Evolutionary conservation across 2,113 vertebrate genomes (phyloP).

Genomic region (Elephantulus edwardii): DNA sequence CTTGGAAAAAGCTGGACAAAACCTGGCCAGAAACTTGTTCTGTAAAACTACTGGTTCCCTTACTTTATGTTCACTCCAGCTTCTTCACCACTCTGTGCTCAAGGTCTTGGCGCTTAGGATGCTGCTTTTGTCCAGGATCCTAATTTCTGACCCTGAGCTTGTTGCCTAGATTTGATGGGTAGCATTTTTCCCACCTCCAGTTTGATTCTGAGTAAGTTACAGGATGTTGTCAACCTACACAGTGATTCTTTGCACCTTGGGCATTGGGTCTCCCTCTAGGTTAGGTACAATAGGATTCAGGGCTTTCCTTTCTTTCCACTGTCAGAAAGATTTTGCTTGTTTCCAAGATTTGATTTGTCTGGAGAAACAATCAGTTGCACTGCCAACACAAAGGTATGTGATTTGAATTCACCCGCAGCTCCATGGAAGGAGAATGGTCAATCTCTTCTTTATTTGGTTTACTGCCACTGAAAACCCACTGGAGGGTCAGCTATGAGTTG

Average conservation of each 20-base stretch:
- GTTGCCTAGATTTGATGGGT: background rate
- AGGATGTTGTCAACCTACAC: background rate
- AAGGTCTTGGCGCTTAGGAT: background rate
- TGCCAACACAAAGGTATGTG: no score
- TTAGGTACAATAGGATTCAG: background rate
- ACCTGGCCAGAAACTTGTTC: rapidly evolving
- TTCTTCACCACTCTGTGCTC: background rate
- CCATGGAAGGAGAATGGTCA: no score
- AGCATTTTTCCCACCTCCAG: no score
- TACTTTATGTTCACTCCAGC: rapidly evolving
- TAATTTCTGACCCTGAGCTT: background rate
- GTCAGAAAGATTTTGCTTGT: background rate
- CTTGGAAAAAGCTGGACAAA: background rate
- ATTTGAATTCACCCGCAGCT: no score
- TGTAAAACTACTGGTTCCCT: rapidly evolving
- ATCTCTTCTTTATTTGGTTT: no score
- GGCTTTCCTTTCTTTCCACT: background rate
- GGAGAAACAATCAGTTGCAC: background rate
- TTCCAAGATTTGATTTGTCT: background rate
- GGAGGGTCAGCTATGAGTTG: no score
- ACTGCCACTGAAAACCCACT: no score
- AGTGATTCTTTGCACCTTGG: no score
- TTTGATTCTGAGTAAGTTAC: background rate
- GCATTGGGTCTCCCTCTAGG: background rate
- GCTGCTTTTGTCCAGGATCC: background rate